Base-by-base conservation (phyloP, 37 sponge, comb jelly and placozoan species). In the Beroe ovata region DNA sequence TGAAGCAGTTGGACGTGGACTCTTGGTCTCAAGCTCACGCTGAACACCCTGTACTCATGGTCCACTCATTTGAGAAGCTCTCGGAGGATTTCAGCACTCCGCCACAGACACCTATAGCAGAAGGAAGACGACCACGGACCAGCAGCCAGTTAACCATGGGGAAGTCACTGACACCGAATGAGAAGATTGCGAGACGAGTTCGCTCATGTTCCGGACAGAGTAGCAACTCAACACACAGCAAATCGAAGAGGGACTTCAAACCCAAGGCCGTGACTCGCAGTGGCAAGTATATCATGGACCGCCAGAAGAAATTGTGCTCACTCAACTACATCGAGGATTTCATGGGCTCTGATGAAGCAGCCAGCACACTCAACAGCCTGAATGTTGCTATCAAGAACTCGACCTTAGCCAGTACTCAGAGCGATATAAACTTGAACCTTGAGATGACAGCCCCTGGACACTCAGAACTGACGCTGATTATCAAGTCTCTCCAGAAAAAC, bases 131-230 rank as follows among this genome's bases (percentile, higher is more conserved):
- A 11, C 6, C 54, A 6, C 54, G 54, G 54, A 16, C 54, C 54
- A 47, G 54, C 54, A 47, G 54, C 11, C 54, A 47, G 11, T 11
- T 11, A 16, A 47, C 54, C 11, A 47, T 47, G 54, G 54, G 54
- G 54, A 47, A 47, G 54, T 47, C 54, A 16, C 54, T 47, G 11
- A 62, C 63, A 62, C 63, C 63, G 23, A 25, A 25, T 62, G 63
- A 62, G 63, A 62, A 62, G 29, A 4, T 62, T 62, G 63, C 63
- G 8, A 62, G 63, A 62, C 23, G 29, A 16, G 28, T 62, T 62
- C 8, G 63, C 8, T 28, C 23, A 4, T 62, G 6, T 23, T 62
- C 63, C 4, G 28, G 20, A 16, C 28, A 23, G 4, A 62, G 63
- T 62, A 6, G 4, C 63, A 16, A 6, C 21, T 16, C 63, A 21